A percentile compares a stretch with the other conserved stretches of the same genome.
Conservation (phyloP, 2,888 invertebrate genomes). For the Crematogaster levior region DNA sequence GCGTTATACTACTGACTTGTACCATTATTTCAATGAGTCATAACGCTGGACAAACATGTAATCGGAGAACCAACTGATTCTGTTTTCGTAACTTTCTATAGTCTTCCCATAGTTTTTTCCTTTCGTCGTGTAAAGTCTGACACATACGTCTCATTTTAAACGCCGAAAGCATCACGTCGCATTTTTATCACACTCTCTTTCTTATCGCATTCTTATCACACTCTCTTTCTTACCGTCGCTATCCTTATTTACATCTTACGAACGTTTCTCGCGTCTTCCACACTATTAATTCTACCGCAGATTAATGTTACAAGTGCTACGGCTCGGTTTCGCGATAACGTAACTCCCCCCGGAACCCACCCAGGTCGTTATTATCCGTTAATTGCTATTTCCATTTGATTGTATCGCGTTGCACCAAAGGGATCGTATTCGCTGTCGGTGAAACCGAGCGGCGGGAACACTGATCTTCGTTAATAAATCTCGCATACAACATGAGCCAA, state of each 20-base stretch:
- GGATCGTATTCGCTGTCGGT: background rate
- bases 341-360: background rate
- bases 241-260: slow-evolving; percentile 53
- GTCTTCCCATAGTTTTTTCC: background rate
- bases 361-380: slow-evolving; percentile 12
- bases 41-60: slow-evolving; percentile 5
- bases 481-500: slow-evolving; percentile 23
- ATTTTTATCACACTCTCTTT: slow-evolving; percentile 31
- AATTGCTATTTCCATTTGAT: slow-evolving; percentile 30
- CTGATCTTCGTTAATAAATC: slow-evolving; percentile 13
- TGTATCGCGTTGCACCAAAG: slow-evolving; percentile 8
- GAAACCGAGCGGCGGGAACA: slow-evolving; percentile 8
- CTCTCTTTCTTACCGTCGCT: slow-evolving; percentile 39
- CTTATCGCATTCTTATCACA: slow-evolving; percentile 36
- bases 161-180: slow-evolving; percentile 25
- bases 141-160: background rate
- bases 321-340: slow-evolving; percentile 18
- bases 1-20: background rate
- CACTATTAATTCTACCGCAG: slow-evolving; percentile 22
- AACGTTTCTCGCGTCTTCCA: slow-evolving; percentile 9
- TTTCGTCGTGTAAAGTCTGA: background rate
- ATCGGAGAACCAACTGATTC: slow-evolving; percentile 5
- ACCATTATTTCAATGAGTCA: slow-evolving; percentile 23
- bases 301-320: slow-evolving; percentile 17
- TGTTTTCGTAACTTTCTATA: slow-evolving; percentile 16